phyloP scores from a whole-genome alignment of 2,888 invertebrate species.

The Pegoplata infirma region DNA sequence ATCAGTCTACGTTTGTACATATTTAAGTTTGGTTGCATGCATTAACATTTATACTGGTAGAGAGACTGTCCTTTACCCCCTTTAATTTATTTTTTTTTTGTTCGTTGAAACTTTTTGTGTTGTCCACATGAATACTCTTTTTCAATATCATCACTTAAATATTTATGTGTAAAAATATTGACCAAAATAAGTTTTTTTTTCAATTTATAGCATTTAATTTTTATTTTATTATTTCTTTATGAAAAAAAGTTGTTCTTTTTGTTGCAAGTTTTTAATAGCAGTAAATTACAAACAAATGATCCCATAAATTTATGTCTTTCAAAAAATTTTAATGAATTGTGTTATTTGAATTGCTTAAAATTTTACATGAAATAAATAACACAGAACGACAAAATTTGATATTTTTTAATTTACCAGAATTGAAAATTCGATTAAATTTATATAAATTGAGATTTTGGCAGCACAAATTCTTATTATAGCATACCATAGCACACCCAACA shows the following conservation, averaged over 20 bases:
- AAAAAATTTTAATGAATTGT: conserved; percentile 9
- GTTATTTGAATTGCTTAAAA: too few species aligned
- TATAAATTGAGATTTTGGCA: too few species aligned
- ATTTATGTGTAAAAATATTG: conserved; percentile 6
- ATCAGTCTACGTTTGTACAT: not conserved
- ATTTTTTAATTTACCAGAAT: too few species aligned
- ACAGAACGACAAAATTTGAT: too few species aligned
- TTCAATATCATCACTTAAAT: conserved; percentile 3
- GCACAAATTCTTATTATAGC: too few species aligned
- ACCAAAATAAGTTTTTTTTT: not conserved
- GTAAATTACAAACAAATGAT: conserved; percentile 21
- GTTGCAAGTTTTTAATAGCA: not conserved
- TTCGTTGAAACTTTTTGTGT: not conserved
- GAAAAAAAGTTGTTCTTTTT: not conserved
- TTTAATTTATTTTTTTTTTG: too few species aligned
- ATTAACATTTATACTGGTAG: not conserved
- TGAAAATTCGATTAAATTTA: not conserved
- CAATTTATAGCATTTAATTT: too few species aligned
- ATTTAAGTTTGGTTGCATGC: not conserved
- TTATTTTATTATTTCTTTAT: not conserved
- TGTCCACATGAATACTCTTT: not conserved
- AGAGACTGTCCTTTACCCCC: not conserved
- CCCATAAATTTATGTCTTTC: conserved; percentile 20
- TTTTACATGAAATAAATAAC: too few species aligned
- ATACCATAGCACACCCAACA: too few species aligned